Evolutionary conservation across 2,888 invertebrate genomes (phyloP).

Genomic region (Meta bourneti): DNA sequence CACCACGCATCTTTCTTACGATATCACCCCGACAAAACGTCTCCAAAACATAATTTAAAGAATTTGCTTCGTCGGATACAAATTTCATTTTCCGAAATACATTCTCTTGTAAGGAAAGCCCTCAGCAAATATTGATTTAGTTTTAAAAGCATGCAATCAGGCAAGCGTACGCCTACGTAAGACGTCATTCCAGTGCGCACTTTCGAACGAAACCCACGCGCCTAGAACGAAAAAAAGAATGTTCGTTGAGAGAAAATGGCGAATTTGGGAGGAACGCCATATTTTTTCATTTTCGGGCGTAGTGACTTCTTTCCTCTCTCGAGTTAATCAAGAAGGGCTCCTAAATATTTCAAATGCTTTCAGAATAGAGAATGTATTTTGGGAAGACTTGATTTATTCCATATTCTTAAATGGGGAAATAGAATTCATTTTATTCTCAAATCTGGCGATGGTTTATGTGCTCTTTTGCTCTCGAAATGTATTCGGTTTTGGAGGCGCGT

Average conservation of each 20-base stretch:
- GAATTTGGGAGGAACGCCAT: slow-evolving; percentile 21
- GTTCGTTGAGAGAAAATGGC: slow-evolving; percentile 39
- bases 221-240: not conserved
- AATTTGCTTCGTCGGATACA: slow-evolving; percentile 12
- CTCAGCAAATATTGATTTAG: slow-evolving; percentile 31
- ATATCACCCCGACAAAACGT: no score
- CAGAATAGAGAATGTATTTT: not conserved
- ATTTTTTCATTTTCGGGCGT: slow-evolving; percentile 39
- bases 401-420: not conserved
- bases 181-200: slow-evolving; percentile 21
- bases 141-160: slow-evolving; percentile 24
- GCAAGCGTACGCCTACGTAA: not conserved
- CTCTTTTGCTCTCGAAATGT: not conserved
- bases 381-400: not conserved
- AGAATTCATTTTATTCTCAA: not conserved
- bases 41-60: not conserved
- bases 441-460: not conserved
- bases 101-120: slow-evolving; percentile 5
- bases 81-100: slow-evolving; percentile 20
- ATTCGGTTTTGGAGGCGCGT: not conserved
- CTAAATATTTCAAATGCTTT: slow-evolving; percentile 7
- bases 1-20: no score
- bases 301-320: not conserved
- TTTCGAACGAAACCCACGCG: slow-evolving; percentile 18
- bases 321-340: not conserved